A percentile compares a stretch with the other conserved stretches of the same genome.
Evolutionary conservation across 2,888 invertebrate genomes (phyloP).

Genomic region (Rhamnusium bicolor): DNA sequence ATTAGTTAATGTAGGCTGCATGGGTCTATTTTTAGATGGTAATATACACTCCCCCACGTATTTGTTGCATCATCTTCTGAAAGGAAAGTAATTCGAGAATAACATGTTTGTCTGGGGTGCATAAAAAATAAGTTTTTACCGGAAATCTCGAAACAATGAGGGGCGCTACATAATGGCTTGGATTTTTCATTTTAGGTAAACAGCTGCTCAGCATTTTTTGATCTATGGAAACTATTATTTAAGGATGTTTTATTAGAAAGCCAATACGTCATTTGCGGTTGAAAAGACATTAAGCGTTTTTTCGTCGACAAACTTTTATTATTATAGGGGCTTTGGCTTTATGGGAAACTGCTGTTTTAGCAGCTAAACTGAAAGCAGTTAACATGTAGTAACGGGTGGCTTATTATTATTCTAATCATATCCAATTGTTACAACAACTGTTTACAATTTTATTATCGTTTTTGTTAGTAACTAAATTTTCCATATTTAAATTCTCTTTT

Average conservation of each 20-base stretch:
- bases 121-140: constrained; percentile 9
- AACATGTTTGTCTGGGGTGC: constrained; percentile 21
- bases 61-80: constrained; percentile 23
- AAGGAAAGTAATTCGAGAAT: constrained; percentile 28
- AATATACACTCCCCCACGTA: constrained; percentile 28
- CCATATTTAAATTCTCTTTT: no score
- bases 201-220: neutral
- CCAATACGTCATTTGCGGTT: neutral
- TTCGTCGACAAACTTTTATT: neutral
- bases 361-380: neutral
- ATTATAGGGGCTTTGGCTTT: neutral
- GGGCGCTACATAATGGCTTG: neutral
- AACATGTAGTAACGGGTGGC: neutral
- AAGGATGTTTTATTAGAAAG: neutral
- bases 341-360: neutral
- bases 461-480: no score
- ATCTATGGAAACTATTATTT: neutral
- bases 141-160: neutral
- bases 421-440: no score
- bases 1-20: constrained; percentile 33
- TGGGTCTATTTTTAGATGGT: constrained; percentile 25
- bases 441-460: no score
- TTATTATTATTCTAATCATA: no score
- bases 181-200: neutral
- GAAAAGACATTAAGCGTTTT: neutral